Percentiles rank a stretch among this genome's conserved stretches.
phyloP scores from a whole-genome alignment of 2,797 vertebrate species.

The Taenioides sp. region DNA sequence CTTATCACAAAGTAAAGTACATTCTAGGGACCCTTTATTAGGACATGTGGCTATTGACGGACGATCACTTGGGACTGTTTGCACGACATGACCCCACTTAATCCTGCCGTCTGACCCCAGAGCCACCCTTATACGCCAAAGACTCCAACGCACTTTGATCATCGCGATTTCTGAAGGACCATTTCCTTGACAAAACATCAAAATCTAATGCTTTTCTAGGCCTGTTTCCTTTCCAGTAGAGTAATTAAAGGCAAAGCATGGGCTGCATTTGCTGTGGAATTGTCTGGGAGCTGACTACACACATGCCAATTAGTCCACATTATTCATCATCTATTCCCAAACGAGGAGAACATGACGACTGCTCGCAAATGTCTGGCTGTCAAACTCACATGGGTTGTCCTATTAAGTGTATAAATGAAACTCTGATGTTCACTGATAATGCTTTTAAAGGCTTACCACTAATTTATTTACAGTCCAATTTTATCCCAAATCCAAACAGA shows the following conservation, averaged over 20 bases:
- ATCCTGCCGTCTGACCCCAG: constrained; percentile 57
- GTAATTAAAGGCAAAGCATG: constrained; percentile 54
- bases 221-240: constrained; percentile 59
- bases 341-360: constrained; percentile 15
- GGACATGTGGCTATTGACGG: constrained; percentile 59
- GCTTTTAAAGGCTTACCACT: not conserved
- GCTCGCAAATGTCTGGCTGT: constrained; percentile 25
- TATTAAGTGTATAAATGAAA: constrained; percentile 5
- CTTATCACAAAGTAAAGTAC: not conserved
- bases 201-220: constrained; percentile 54
- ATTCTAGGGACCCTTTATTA: not conserved
- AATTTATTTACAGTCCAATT: constrained; percentile 7
- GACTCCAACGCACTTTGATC: constrained; percentile 43
- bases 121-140: constrained; percentile 48
- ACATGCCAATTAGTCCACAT: constrained; percentile 35
- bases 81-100: constrained; percentile 61
- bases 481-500: not conserved
- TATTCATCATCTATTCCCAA: constrained; percentile 31
- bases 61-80: constrained; percentile 54
- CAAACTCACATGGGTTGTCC: constrained; percentile 6
- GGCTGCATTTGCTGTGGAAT: constrained; percentile 34
- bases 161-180: constrained; percentile 43
- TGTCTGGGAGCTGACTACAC: constrained; percentile 27
- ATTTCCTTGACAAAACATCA: constrained; percentile 66
- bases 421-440: constrained; percentile 1